phyloP scores from a whole-genome alignment of 2,797 vertebrate species.

The Hydrocynus forskahlii region DNA sequence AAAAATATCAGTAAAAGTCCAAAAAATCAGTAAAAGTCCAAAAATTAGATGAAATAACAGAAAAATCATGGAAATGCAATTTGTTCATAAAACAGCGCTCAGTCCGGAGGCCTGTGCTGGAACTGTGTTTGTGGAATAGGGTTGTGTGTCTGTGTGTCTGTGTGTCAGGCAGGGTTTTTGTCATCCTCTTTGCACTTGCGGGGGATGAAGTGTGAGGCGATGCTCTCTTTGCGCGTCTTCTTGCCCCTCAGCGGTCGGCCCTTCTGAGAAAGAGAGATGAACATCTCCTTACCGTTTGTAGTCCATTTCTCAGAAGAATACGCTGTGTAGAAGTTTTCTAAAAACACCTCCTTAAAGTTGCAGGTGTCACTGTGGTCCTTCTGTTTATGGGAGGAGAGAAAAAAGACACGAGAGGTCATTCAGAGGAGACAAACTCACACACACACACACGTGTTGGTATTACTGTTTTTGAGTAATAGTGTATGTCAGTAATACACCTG shows the following conservation, averaged over 20 bases:
- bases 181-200: conserved; percentile 90
- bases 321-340: conserved; percentile 97
- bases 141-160: too few relatives aligned
- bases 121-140: neutral
- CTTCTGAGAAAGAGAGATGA: conserved; percentile 93
- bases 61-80: neutral
- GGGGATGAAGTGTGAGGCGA: conserved; percentile 95
- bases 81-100: neutral
- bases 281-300: conserved; percentile 91
- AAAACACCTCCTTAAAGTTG: conserved; percentile 96
- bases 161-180: conserved; percentile 69
- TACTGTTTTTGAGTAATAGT: too few relatives aligned
- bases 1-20: neutral
- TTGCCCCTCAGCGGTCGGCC: conserved; percentile 89
- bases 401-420: neutral
- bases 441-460: too few relatives aligned
- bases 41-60: neutral
- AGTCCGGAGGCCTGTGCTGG: neutral
- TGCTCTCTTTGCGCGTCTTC: conserved; percentile 91
- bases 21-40: neutral
- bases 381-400: conserved; percentile 71
- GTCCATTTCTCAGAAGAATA: conserved; percentile 96
- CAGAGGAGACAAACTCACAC: too few relatives aligned
- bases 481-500: too few relatives aligned
- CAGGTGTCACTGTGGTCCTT: conserved; percentile 95